These are phyloP conservation scores for Dicerorhinus sumatrensis DNA, from an alignment of 2,113 vertebrate genomes.

Conservation along the genomic window DNA sequence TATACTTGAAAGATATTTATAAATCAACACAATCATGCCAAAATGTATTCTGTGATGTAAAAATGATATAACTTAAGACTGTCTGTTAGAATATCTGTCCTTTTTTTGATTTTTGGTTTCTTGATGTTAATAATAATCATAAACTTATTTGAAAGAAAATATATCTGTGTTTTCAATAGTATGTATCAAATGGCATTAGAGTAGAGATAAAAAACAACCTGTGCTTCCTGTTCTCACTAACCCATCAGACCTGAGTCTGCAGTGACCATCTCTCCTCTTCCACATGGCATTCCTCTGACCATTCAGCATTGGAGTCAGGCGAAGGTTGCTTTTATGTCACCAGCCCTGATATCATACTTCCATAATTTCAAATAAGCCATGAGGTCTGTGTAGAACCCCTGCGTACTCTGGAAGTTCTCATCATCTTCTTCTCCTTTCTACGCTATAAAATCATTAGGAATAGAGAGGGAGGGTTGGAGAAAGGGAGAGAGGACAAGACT, in stretches of 20 bases:
- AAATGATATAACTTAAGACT: constrained; percentile 60
- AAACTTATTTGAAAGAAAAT: constrained; percentile 47
- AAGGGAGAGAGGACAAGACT: neutral
- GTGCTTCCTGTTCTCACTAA: neutral
- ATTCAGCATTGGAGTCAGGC: neutral
- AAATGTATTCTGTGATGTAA: constrained; percentile 38
- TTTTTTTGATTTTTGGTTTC: neutral
- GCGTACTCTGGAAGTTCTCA: neutral
- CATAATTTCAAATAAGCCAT: neutral
- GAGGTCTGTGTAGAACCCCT: neutral
- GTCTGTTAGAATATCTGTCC: neutral
- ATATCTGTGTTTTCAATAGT: neutral
- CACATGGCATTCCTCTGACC: neutral
- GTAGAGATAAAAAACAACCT: neutral
- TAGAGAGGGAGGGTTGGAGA: neutral
- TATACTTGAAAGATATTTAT: constrained; percentile 69
- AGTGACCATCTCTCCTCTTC: neutral
- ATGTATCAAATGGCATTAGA: neutral
- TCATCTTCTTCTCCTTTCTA: neutral
- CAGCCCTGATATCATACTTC: neutral
- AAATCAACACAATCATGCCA: constrained; percentile 23
- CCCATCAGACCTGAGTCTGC: neutral
- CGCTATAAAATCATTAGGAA: neutral
- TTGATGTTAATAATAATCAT: constrained; percentile 51
- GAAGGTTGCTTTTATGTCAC: neutral